phyloP scores from a whole-genome alignment of 2,797 vertebrate species.

The Sebastes diploproa region DNA sequence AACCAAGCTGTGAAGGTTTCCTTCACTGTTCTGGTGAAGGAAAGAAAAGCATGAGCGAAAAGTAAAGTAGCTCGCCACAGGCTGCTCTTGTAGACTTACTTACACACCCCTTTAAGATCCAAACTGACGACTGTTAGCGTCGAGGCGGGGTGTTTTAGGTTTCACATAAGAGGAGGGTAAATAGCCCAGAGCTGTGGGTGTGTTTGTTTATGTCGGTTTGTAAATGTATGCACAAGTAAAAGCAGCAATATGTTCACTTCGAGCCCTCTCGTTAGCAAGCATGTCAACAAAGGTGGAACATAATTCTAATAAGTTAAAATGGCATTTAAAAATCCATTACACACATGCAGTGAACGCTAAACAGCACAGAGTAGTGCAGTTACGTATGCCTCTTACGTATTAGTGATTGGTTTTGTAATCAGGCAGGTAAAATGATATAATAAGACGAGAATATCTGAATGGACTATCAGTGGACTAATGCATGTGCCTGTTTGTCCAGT shows the following conservation, averaged over 20 bases:
- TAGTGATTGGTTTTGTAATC: neutral
- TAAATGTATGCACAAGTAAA: neutral
- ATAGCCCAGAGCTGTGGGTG: conserved; percentile 10
- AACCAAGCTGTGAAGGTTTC: neutral
- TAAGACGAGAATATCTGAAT: neutral
- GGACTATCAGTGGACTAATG: neutral
- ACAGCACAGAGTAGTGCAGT: neutral
- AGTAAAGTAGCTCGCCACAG: neutral
- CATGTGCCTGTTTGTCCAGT: neutral
- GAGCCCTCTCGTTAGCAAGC: neutral
- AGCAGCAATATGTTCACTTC: neutral
- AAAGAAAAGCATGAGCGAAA: neutral
- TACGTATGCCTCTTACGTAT: neutral
- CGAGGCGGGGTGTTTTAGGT: neutral
- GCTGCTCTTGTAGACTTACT: neutral
- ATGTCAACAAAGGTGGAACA: neutral
- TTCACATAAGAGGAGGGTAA: conserved; percentile 7
- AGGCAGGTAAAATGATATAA: neutral
- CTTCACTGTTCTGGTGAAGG: neutral
- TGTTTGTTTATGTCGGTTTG: neutral
- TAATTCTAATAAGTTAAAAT: neutral
- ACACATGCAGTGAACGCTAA: neutral
- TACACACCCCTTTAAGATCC: neutral
- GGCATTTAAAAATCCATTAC: neutral
- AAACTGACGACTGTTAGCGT: neutral